Base-by-base conservation (phyloP, 2,113 vertebrate species). In the Excalfactoria chinensis region DNA sequence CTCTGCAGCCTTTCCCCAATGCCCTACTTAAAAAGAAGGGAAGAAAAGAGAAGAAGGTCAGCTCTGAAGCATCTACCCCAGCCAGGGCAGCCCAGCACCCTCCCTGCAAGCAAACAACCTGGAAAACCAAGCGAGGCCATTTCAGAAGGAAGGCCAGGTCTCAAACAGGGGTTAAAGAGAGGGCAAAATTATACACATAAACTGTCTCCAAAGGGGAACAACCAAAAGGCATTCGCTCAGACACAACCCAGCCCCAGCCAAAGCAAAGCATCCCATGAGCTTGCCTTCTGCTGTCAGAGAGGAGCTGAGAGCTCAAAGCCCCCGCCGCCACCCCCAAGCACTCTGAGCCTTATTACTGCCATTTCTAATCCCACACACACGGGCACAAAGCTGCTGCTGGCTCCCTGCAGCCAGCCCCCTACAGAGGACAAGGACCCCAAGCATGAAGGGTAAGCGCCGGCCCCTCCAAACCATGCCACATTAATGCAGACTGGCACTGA, bases 401-500 rank as follows among this genome's bases (percentile, higher is more conserved):
- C 82, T 72, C 37, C 88, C 67, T 62, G 21, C 69, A 78, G 43
- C 26, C 77, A 83, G 55, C 23, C 37, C 84, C 71, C 44, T 25
- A 7, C 12, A 87, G 35, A 73, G 75, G 67, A 89, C 81, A 69
- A 95, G 90, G 80, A 60, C 28, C 81, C 81, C 4, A 1, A 67
- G 68, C 60, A 78, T 2, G 1, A 16, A 86, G 72, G 86, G 92
- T 77, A 79, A 97, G 86, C 68, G 55, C 28, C 16, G 5, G 77
- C 91, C 84, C 48, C 48, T 76, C 34, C 88, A 91, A 77, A 5
- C 4, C 79, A 88, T 91, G 86, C 44, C 84, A 80, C 56, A 25
- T 15, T 87, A 93, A 95, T 83, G 79, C 68, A 88, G 93, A 21
- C 88, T 58, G 88, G 96, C 91, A 91, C 85, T 83, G 95, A 95